phyloP scores from a whole-genome alignment of 2,888 invertebrate genomes.

The Meteorus cinctellus region DNA sequence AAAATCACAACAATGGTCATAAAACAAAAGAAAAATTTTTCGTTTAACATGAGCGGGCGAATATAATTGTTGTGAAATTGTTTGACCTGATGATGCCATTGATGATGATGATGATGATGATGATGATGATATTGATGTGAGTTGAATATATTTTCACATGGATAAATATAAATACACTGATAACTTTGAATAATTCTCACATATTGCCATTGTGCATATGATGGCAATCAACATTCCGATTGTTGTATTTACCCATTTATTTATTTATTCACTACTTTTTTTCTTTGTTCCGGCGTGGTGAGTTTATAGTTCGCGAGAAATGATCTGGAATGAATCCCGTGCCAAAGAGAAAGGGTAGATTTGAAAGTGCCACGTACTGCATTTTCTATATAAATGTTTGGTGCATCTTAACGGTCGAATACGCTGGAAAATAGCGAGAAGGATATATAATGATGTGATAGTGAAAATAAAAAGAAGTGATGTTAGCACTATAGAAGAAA shows the following conservation, averaged over 20 bases:
- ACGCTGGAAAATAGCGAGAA: not conserved
- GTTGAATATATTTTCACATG: constrained; percentile 5
- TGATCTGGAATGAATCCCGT: constrained; percentile 22
- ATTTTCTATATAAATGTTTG: constrained; percentile 18
- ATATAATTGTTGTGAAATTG: constrained; percentile 16
- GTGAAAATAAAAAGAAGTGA: not conserved
- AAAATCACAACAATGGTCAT: constrained; percentile 31
- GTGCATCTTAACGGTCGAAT: constrained; percentile 42
- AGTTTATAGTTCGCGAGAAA: constrained; percentile 7
- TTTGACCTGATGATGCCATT: constrained; percentile 1
- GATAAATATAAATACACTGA: constrained; percentile 26
- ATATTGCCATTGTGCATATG: constrained; percentile 14
- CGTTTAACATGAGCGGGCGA: constrained; percentile 17
- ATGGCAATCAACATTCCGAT: constrained; percentile 28
- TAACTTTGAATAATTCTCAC: constrained; percentile 38
- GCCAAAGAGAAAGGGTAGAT: not conserved
- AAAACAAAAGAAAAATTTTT: constrained; percentile 28
- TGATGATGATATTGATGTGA: constrained; percentile 24
- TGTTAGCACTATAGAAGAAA: not conserved
- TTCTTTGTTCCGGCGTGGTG: not conserved
- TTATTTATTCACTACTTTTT: not conserved
- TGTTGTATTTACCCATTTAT: constrained; percentile 4
- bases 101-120: constrained; percentile 20
- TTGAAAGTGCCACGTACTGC: not conserved
- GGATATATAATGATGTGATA: not conserved